These are phyloP conservation scores for Mechanitis mazaeus DNA, from an alignment of 2,888 invertebrate species.

Conservation along the genomic window DNA sequence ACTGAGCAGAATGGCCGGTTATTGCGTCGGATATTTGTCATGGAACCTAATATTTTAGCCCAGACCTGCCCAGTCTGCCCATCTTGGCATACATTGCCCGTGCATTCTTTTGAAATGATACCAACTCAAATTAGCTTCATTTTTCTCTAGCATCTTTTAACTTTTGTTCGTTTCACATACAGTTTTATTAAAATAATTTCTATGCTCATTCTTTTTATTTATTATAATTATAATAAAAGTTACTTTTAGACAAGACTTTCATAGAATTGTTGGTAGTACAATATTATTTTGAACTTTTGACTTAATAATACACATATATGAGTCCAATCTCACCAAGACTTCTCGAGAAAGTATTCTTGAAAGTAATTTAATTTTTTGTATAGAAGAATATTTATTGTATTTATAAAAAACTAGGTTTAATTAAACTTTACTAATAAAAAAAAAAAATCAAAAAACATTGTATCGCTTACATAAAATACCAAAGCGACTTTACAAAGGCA, in stretches of 20 bases:
- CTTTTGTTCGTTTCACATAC: slow-evolving; percentile 18
- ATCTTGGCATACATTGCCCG: slow-evolving; percentile 24
- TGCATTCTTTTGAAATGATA: slow-evolving; percentile 29
- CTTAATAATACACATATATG: no score
- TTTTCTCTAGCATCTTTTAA: slow-evolving; percentile 20
- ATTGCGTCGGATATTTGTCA: slow-evolving; percentile 50
- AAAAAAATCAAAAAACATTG: no score
- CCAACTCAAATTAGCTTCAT: slow-evolving; percentile 34
- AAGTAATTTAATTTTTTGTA: no score
- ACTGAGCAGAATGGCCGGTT: slow-evolving; percentile 54
- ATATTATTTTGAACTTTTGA: no score
- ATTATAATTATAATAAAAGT: slow-evolving; percentile 17
- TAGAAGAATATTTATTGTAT: neutral
- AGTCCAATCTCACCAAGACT: no score
- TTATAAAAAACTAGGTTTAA: no score
- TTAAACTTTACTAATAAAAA: no score
- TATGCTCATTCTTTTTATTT: slow-evolving; percentile 10
- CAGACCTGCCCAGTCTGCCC: slow-evolving; percentile 13
- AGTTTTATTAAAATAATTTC: slow-evolving; percentile 18
- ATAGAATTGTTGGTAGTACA: no score
- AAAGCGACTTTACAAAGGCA: slow-evolving; percentile 18
- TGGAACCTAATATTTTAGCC: slow-evolving; percentile 18
- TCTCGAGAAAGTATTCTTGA: no score
- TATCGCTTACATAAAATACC: slow-evolving; percentile 9
- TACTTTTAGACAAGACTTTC: slow-evolving; percentile 7